These are phyloP conservation scores for Asarcornis scutulata DNA, from an alignment of 2,113 vertebrate genomes.

Conservation along the genomic window DNA sequence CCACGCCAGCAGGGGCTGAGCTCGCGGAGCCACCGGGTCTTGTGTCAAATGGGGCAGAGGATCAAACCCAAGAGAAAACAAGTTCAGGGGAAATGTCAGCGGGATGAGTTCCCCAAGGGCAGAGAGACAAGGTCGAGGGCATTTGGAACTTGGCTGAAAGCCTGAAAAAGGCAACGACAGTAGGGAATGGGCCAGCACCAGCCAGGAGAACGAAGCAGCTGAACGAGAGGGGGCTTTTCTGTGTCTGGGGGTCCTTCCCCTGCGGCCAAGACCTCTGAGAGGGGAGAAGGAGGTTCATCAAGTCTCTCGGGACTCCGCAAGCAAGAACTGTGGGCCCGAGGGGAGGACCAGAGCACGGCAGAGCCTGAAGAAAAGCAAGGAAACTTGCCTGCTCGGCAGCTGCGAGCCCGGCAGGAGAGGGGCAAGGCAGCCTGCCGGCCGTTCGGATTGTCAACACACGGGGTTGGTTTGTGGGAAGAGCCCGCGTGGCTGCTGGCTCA, in stretches of 20 bases:
- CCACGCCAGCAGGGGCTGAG: not conserved
- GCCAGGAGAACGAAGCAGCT: not conserved
- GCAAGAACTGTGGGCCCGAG: not conserved
- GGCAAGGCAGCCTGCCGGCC: not conserved
- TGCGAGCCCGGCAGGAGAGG: not conserved
- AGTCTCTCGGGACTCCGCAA: not conserved
- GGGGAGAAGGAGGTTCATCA: not conserved
- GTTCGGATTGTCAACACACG: constrained; percentile 78
- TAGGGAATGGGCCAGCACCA: not conserved
- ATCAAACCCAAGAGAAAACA: not conserved
- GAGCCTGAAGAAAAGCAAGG: not conserved
- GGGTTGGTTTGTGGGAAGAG: not conserved
- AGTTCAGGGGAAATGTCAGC: not conserved
- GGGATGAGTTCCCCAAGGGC: not conserved
- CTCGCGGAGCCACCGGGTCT: not conserved
- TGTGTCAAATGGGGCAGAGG: not conserved
- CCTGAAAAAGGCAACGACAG: not conserved
- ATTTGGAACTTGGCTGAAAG: not conserved
- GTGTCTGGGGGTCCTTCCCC: not conserved
- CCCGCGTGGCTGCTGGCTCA: not conserved
- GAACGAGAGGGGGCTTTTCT: not conserved
- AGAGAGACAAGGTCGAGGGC: not conserved
- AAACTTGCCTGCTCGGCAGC: not conserved
- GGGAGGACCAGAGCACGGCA: not conserved
- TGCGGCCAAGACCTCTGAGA: not conserved